Conservation (phyloP, 2,797 vertebrate species). For the Oryzias sinensis region DNA sequence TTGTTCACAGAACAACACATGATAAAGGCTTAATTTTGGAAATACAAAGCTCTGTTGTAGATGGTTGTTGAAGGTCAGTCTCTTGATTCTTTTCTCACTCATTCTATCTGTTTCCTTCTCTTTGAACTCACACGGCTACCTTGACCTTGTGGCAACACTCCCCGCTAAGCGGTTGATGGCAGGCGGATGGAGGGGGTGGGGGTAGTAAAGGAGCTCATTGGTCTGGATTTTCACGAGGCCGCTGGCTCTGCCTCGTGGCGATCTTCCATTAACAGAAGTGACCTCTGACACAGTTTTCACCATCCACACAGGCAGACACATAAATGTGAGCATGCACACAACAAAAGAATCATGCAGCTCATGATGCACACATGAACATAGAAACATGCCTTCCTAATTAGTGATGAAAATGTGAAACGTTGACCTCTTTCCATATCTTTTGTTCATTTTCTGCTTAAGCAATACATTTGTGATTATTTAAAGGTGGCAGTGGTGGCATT, state of each 20-base stretch:
- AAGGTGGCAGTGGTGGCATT: too few species aligned
- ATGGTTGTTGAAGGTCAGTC: constrained; percentile 30
- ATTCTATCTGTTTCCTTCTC: constrained; percentile 17
- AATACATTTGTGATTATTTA: too few species aligned
- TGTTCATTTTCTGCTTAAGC: too few species aligned
- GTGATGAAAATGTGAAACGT: too few species aligned
- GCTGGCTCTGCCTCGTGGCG: constrained; percentile 23
- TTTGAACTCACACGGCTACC: constrained; percentile 16
- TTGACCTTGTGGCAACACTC: constrained; percentile 51
- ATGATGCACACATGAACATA: not conserved
- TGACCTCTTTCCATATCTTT: too few species aligned
- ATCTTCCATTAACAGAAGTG: constrained; percentile 46
- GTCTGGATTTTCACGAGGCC: constrained; percentile 56
- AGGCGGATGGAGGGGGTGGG: constrained; percentile 17
- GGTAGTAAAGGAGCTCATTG: constrained; percentile 32
- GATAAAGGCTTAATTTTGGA: constrained; percentile 39
- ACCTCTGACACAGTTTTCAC: constrained; percentile 45
- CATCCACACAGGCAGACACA: constrained; percentile 12
- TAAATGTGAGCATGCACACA: constrained; percentile 10
- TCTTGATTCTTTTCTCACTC: constrained; percentile 8
- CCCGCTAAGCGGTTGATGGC: constrained; percentile 34
- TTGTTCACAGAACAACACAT: constrained; percentile 12
- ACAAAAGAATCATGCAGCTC: not conserved
- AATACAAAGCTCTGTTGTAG: constrained; percentile 12
- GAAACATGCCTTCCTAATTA: not conserved